Evolutionary conservation across 1,140 invertebrate species (phyloP).

Genomic region (Solenopsis invicta): DNA sequence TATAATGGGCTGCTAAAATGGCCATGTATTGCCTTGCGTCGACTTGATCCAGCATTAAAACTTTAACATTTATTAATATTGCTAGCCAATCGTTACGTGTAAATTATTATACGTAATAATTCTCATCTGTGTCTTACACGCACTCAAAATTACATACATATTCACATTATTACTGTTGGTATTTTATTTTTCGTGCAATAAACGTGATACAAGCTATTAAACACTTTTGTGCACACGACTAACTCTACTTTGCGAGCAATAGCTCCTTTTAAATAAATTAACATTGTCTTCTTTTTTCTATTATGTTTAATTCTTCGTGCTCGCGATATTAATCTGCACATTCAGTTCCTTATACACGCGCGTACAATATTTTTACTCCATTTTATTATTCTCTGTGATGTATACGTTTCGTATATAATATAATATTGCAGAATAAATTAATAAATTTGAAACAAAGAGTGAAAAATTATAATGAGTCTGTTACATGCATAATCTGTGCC

Average conservation of each 20-base stretch:
- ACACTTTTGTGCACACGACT: background rate
- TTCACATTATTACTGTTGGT: background rate
- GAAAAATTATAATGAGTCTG: background rate
- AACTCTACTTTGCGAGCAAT: background rate
- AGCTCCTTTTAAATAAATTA: conserved; percentile 7
- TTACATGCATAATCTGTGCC: background rate
- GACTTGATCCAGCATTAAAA: background rate
- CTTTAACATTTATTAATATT: background rate
- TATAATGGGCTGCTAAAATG: background rate
- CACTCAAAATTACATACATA: background rate
- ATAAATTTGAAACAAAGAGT: background rate
- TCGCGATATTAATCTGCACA: background rate
- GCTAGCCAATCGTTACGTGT: background rate
- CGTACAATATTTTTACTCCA: background rate
- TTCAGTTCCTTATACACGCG: background rate
- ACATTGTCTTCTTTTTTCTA: background rate
- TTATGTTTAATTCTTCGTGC: background rate
- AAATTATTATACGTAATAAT: background rate
- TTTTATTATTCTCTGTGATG: background rate
- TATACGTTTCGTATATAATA: background rate
- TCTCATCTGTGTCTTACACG: background rate
- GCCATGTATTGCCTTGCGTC: background rate
- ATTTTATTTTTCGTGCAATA: background rate
- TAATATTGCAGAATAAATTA: background rate
- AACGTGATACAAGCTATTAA: background rate